Conservation (phyloP, 2,888 invertebrate species). For the Biston stratarius region DNA sequence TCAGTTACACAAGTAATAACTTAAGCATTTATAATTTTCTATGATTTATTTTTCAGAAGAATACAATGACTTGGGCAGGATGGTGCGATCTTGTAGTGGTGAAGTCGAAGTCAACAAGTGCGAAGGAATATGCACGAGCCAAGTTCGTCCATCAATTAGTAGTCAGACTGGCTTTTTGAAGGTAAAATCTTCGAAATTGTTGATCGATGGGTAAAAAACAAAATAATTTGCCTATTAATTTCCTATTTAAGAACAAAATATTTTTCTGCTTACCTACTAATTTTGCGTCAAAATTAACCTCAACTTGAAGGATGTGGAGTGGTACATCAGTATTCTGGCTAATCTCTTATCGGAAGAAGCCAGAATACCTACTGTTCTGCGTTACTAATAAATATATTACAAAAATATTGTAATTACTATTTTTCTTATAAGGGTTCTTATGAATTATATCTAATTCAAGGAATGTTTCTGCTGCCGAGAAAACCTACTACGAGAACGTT, state of each 20-base stretch:
- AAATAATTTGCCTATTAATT: too few relatives aligned
- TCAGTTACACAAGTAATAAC: not conserved
- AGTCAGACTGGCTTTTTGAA: constrained; percentile 96
- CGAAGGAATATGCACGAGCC: constrained; percentile 96
- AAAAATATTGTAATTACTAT: too few relatives aligned
- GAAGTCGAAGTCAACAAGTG: constrained; percentile 97
- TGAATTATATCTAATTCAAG: constrained; percentile 73
- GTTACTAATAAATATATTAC: too few relatives aligned
- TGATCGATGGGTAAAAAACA: too few relatives aligned
- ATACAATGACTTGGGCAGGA: constrained; percentile 93
- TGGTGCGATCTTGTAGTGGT: constrained; percentile 95
- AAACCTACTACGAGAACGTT: constrained; percentile 92
- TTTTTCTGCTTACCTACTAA: too few relatives aligned
- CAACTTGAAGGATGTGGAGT: too few relatives aligned
- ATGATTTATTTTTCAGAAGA: constrained; percentile 88
- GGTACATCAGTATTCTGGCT: too few relatives aligned
- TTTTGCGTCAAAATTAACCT: too few relatives aligned
- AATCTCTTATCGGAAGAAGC: too few relatives aligned
- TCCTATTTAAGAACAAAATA: too few relatives aligned
- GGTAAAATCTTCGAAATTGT: constrained; percentile 72
- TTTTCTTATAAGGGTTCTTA: not conserved
- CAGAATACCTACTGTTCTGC: too few relatives aligned
- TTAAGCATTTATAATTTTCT: too few relatives aligned
- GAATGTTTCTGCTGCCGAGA: constrained; percentile 97
- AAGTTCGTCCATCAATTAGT: constrained; percentile 96